A percentile compares a stretch with the other conserved stretches of the same genome.
Evolutionary conservation across 1,140 invertebrate genomes (phyloP).

Genomic region (Platorchestia sp.): DNA sequence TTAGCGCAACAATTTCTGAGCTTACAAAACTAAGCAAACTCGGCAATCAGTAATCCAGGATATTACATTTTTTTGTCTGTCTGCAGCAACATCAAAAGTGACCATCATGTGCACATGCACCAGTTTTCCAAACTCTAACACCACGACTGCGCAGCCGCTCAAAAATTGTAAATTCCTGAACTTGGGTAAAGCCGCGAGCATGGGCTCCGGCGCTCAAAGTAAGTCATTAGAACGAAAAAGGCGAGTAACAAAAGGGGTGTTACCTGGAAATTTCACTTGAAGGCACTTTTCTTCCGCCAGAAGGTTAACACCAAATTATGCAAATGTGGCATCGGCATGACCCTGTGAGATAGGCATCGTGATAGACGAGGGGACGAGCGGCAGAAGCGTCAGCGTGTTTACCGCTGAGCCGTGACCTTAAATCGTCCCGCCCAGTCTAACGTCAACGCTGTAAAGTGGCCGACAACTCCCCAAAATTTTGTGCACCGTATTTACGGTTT

Average conservation of each 20-base stretch:
- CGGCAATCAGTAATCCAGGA: not conserved
- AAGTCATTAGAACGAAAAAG: not conserved
- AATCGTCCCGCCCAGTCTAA: not conserved
- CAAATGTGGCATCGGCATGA: slow-evolving; percentile 34
- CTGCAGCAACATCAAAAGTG: no score
- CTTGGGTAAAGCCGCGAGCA: not conserved
- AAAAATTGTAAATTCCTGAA: not conserved
- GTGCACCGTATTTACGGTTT: no score
- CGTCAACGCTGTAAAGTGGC: no score
- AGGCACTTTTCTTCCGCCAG: slow-evolving; percentile 10
- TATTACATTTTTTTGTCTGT: not conserved
- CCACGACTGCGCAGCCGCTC: not conserved
- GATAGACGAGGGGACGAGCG: not conserved
- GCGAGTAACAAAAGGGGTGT: not conserved
- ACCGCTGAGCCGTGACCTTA: not conserved
- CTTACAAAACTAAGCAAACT: no score
- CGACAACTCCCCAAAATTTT: no score
- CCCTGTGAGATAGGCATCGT: slow-evolving; percentile 21
- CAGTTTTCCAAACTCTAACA: no score
- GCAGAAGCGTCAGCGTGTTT: not conserved
- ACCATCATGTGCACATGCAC: no score
- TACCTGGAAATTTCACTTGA: slow-evolving; percentile 20
- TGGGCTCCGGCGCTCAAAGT: not conserved
- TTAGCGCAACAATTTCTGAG: no score
- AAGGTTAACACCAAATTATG: slow-evolving; percentile 40